Percentiles rank a stretch among this genome's conserved stretches.
These are phyloP conservation scores for Scelioninae gen. 1 DNA, from an alignment of 2,888 invertebrate genomes.

Conservation along the genomic window DNA sequence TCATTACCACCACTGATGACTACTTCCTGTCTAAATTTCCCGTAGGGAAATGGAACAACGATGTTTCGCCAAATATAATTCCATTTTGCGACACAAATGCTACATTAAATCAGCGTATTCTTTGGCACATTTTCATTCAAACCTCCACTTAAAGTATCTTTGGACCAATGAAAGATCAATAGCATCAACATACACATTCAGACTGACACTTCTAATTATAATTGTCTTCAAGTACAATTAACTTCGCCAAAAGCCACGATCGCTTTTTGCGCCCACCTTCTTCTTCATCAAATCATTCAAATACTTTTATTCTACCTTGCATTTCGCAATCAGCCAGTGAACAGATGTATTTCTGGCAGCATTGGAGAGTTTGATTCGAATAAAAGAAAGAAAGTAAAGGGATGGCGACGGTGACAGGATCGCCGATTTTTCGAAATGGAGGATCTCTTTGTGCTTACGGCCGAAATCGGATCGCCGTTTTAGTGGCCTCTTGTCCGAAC, in stretches of 20 bases:
- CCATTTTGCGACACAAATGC: constrained; percentile 3
- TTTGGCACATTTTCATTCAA: background rate
- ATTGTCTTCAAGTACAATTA: constrained; percentile 26
- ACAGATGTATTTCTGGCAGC: background rate
- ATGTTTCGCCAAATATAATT: constrained; percentile 17
- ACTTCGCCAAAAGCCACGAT: background rate
- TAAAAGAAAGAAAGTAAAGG: constrained; percentile 38
- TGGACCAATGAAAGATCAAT: background rate
- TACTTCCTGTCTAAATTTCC: constrained; percentile 30
- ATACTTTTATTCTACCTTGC: too few relatives aligned
- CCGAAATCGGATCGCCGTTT: constrained; percentile 62
- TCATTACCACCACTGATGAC: constrained; percentile 13
- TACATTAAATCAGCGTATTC: background rate
- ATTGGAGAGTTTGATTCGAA: constrained; percentile 15
- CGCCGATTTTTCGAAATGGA: constrained; percentile 51
- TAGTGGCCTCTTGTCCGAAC: constrained; percentile 37
- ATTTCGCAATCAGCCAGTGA: background rate
- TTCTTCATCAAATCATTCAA: too few relatives aligned
- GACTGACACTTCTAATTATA: constrained; percentile 36
- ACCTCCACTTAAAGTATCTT: background rate
- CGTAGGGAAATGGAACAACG: constrained; percentile 18
- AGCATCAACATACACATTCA: constrained; percentile 1
- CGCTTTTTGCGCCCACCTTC: background rate
- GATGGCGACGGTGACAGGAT: constrained; percentile 37
- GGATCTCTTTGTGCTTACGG: constrained; percentile 55